These are phyloP conservation scores for Hyles vespertilio DNA, from an alignment of 1,140 invertebrate genomes.

Conservation along the genomic window DNA sequence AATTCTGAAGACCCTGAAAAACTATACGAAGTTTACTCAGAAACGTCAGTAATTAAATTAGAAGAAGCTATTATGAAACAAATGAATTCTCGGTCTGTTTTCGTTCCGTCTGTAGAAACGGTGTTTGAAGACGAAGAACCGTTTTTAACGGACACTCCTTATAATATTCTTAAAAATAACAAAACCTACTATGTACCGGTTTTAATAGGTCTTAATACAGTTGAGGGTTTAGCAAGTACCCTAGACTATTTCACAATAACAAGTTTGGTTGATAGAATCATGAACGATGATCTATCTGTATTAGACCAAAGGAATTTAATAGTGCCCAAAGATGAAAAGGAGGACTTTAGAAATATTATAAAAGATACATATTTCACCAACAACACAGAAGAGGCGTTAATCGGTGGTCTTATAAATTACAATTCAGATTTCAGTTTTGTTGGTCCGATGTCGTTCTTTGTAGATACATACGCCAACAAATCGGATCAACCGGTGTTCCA, in stretches of 20 bases:
- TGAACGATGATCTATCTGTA: conserved; percentile 52
- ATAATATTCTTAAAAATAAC: conserved; percentile 52
- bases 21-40: conserved; percentile 43
- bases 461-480: conserved; percentile 49
- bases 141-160: conserved; percentile 69
- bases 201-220: conserved; percentile 68
- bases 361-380: conserved; percentile 57
- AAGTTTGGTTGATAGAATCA: conserved; percentile 61
- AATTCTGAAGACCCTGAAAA: conserved; percentile 43
- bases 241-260: conserved; percentile 61
- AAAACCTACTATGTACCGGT: conserved; percentile 65
- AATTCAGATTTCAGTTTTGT: conserved; percentile 59
- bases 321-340: conserved; percentile 37
- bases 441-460: conserved; percentile 51
- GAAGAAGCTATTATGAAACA: conserved; percentile 61
- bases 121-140: conserved; percentile 61
- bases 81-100: conserved; percentile 62
- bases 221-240: conserved; percentile 55
- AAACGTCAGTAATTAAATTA: conserved; percentile 39
- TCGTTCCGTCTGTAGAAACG: conserved; percentile 70
- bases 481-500: conserved; percentile 41
- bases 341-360: conserved; percentile 42
- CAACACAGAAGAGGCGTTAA: conserved; percentile 44
- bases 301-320: conserved; percentile 49
- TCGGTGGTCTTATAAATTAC: conserved; percentile 59